A percentile compares a stretch with the other conserved stretches of the same genome.
These are phyloP conservation scores for Cyprichromis sp. DNA, from an alignment of 2,113 vertebrate genomes.

Conservation along the genomic window DNA sequence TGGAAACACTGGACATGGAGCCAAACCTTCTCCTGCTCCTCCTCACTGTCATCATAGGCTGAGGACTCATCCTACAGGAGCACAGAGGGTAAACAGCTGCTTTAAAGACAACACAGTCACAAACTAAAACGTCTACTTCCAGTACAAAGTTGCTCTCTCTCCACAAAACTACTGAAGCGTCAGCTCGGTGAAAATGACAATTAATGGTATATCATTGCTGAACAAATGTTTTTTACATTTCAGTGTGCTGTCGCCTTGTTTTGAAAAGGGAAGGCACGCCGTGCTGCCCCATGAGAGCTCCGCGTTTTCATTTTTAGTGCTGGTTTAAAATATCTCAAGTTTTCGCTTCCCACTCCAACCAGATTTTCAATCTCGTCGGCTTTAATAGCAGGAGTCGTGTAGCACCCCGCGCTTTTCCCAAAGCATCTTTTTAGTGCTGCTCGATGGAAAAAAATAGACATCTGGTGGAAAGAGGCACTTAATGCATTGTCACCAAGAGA, in stretches of 20 bases:
- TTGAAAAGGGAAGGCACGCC: neutral
- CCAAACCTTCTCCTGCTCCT: slow-evolving; percentile 49
- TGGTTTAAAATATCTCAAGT: neutral
- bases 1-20: neutral
- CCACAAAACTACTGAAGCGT: neutral
- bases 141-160: neutral
- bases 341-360: neutral
- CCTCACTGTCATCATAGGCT: slow-evolving; percentile 38
- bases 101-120: neutral
- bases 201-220: neutral
- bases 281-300: neutral
- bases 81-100: neutral
- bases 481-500: neutral
- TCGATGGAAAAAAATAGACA: neutral
- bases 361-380: neutral
- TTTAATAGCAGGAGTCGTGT: neutral
- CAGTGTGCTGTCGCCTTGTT: neutral
- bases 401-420: neutral
- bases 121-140: neutral
- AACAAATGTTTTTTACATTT: neutral
- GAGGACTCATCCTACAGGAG: slow-evolving; percentile 32
- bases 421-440: neutral
- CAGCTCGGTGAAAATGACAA: fast-evolving
- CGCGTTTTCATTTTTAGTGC: neutral
- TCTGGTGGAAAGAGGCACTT: neutral